Conservation (phyloP, 2,797 vertebrate genomes). For the Sebastes nivosus region DNA sequence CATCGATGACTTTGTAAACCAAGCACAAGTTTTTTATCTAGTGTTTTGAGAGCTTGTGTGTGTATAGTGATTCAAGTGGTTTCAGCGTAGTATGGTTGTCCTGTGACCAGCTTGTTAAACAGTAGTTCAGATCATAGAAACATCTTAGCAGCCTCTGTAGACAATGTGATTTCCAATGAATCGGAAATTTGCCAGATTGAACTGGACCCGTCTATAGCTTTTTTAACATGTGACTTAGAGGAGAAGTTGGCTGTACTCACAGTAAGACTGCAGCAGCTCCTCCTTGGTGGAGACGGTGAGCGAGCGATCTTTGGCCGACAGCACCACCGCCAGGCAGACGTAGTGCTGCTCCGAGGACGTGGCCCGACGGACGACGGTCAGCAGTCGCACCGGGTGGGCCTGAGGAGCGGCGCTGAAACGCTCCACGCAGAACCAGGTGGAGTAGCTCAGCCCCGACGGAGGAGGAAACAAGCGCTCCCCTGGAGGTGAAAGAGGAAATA, state of each 20-base stretch:
- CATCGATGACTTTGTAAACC: no score
- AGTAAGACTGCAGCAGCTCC: constrained; percentile 93
- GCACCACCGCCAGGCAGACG: constrained; percentile 90
- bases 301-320: constrained; percentile 92
- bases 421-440: constrained; percentile 97
- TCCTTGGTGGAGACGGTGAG: constrained; percentile 96
- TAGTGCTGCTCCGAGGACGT: constrained; percentile 95
- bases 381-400: constrained; percentile 90
- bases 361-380: constrained; percentile 91
- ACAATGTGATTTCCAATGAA: no score
- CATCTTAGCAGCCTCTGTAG: no score
- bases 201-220: no score
- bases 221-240: no score
- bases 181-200: no score
- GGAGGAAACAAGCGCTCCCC: constrained; percentile 96
- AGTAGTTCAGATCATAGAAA: no score
- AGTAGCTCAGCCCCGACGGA: constrained; percentile 94
- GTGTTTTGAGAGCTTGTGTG: no score
- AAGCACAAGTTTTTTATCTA: no score
- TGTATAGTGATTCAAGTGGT: no score
- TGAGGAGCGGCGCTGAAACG: constrained; percentile 89
- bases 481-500: constrained; percentile 45
- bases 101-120: no score
- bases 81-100: no score
- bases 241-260: constrained; percentile 72